Evolutionary conservation across 2,888 invertebrate genomes (phyloP), one percentile per base, ranked within the genome.

Genomic region (Tuberolachnus salignus): DNA sequence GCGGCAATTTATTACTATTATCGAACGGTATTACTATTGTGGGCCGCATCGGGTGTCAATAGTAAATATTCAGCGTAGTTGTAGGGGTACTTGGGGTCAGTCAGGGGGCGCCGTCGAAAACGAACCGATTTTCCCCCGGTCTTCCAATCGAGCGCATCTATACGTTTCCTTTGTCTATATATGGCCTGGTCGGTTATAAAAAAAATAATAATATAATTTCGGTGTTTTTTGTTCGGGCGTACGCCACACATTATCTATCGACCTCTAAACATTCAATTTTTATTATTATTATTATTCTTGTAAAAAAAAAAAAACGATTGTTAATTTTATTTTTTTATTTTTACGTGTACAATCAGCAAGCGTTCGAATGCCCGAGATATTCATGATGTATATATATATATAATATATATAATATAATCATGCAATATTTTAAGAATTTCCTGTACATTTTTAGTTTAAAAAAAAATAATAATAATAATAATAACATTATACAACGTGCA

Each of bases 361-460:
- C 67, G 57, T 78, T 72, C 26, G 46, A 72, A 70, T 75, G 66
- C 55, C 42, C 66, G 23, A 14, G 26, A 6, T 44, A 63, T 19
- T 21, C 34, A n/a, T 73, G 51, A 11, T 19, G 13, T 44, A 34
- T 34, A 34, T 34, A 34, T 34, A n/a, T 34, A 34, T 34, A 19
- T 70, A 70, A 26, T 19, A 34, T 34, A 34, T 55, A 44, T 61
- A 49, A 44, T 63, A 53, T 74, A 42, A 23, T 67, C 78, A 78
- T 78, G 78, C 78, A 78, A 21, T 69, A 70, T 66, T 78, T 69
- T 59, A 78, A 78, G 34, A 78, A 59, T 21, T 69, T 69, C 78
- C 59, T 78, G 78, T 78, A 78, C 59, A 78, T 49, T 49, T 69
- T 46, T 66, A 57, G 13, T 21, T 66, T 46, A 59, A 78, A 78